Evolutionary conservation across 2,888 invertebrate species (phyloP), one percentile per base, ranked within the genome.

Genomic region (Orthonychiurus folsomi): DNA sequence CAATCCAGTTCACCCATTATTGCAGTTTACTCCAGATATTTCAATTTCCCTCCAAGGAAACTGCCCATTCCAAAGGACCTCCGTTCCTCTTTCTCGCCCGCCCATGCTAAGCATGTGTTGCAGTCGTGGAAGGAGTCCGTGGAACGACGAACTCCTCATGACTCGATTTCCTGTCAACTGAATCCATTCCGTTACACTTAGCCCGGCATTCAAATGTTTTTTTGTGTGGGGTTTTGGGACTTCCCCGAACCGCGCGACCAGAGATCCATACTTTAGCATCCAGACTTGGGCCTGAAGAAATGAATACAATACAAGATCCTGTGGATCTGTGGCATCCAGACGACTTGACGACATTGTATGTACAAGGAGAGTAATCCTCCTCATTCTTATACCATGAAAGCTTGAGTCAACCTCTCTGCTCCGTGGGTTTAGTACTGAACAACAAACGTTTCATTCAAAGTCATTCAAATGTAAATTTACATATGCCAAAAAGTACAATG

Each of bases 111-210:
- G n/a, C n/a, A n/a, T n/a, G n/a, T n/a, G n/a, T n/a, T n/a, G n/a
- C n/a, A n/a, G n/a, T n/a, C n/a, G n/a, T n/a, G n/a, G n/a, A n/a
- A n/a, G n/a, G n/a, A 37, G 37, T 37, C 5, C 37, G 9, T 9
- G 15, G 9, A 37, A 15, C 15, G 15, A 15, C 37, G 15, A 37
- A 37, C 37, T 37, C 37, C 37, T 37, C 37, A 37, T 37, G 37
- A 37, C 37, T 37, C 37, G 37, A 37, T 37, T 37, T 37, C 37
- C 37, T 37, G 37, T 37, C 37, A 37, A 37, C 37, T 37, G 37
- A 37, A 37, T 37, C 37, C 5, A 37, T 37, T 37, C 37, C 37
- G 15, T 5, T 15, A 37, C 37, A 37, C 37, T 37, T 37, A 37
- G 15, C 37, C 15, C 15, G n/a, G 37, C 37, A 37, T 37, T 37